A percentile compares a stretch with the other conserved stretches of the same genome.
phyloP scores from a whole-genome alignment of 2,113 vertebrate species.

The Tor tambroides region DNA sequence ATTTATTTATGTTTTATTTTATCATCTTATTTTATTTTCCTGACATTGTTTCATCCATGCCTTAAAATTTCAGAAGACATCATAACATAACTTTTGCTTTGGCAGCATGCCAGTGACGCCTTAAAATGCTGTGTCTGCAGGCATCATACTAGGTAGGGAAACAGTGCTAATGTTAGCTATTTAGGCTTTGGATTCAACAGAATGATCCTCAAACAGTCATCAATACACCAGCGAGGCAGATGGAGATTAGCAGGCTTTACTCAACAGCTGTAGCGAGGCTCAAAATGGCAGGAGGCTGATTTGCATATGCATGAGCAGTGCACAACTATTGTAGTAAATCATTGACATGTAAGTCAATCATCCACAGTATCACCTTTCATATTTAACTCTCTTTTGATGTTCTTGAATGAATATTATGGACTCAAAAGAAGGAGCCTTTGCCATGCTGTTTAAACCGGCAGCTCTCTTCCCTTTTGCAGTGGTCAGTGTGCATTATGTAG shows the following conservation, averaged over 20 bases:
- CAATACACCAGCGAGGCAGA: neutral
- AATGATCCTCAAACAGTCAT: neutral
- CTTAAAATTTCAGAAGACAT: neutral
- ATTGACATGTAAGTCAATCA: slow-evolving; percentile 12
- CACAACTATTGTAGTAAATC: slow-evolving; percentile 21
- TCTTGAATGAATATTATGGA: neutral
- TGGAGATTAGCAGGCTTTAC: neutral
- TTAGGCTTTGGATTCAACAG: neutral
- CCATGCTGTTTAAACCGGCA: neutral
- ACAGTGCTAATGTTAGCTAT: neutral
- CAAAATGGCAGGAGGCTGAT: slow-evolving; percentile 2
- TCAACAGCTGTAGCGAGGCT: neutral
- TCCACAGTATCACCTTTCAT: slow-evolving; percentile 1
- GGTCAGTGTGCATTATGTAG: neutral
- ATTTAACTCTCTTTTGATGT: neutral
- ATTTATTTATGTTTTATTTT: neutral
- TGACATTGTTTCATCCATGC: neutral
- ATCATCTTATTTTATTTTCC: neutral
- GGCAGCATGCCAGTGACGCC: neutral
- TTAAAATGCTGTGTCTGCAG: neutral
- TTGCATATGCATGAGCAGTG: slow-evolving; percentile 4
- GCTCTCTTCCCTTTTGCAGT: neutral
- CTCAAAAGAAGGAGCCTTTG: neutral
- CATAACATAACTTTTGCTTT: too few relatives aligned
- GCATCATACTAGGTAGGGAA: neutral